phyloP scores from a whole-genome alignment of 1,140 invertebrate genomes.

The Sipha flava region DNA sequence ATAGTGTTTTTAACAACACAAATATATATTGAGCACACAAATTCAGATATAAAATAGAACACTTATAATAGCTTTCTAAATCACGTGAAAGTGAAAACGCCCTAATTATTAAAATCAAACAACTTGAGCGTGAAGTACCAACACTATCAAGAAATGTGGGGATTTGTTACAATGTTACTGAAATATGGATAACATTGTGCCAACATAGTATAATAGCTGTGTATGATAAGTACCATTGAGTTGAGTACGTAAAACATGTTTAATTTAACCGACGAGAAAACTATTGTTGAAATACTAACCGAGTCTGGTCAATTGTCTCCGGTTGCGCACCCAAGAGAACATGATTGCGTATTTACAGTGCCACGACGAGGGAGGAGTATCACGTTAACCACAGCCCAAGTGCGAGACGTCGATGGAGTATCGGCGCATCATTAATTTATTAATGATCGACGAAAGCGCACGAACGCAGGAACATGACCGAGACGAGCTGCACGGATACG shows the following conservation, averaged over 20 bases:
- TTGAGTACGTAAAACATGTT: too few relatives aligned
- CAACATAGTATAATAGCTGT: not conserved
- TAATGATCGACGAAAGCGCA: not conserved
- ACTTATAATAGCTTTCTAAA: not conserved
- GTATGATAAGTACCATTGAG: not conserved
- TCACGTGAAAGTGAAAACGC: not conserved
- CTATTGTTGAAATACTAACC: not conserved
- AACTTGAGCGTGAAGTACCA: too few relatives aligned
- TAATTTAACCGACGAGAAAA: too few relatives aligned
- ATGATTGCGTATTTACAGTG: not conserved
- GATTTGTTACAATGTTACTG: too few relatives aligned
- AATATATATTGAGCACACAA: too few relatives aligned
- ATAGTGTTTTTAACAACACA: too few relatives aligned
- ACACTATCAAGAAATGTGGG: too few relatives aligned
- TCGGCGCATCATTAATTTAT: not conserved
- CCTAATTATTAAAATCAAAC: not conserved
- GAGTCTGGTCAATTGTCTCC: slow-evolving; percentile 6
- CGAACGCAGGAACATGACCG: not conserved
- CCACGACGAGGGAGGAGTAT: not conserved
- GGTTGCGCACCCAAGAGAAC: slow-evolving; percentile 19
- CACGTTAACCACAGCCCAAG: not conserved
- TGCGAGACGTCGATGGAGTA: not conserved
- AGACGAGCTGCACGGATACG: not conserved
- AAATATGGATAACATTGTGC: not conserved
- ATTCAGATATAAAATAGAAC: too few relatives aligned